Evolutionary conservation across 2,888 invertebrate genomes (phyloP).

Genomic region (Caenorhabditis macrosperma): DNA sequence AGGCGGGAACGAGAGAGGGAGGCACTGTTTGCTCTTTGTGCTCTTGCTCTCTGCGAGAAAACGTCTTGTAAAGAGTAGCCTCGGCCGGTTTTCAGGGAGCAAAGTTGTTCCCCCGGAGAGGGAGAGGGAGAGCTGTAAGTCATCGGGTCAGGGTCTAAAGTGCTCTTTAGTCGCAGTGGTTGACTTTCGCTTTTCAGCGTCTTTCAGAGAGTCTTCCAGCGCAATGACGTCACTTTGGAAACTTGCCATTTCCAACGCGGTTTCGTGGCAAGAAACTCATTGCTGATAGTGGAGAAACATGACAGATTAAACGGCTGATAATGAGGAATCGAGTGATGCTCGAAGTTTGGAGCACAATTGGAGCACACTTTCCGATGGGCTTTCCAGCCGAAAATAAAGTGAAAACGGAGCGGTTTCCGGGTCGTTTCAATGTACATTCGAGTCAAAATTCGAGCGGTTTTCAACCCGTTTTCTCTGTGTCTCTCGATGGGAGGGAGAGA

Average conservation of each 20-base stretch:
- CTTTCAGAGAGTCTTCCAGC: too few relatives aligned
- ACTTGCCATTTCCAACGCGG: not conserved
- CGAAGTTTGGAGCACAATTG: not conserved
- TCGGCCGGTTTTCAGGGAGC: not conserved
- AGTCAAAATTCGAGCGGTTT: too few relatives aligned
- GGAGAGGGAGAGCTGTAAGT: not conserved
- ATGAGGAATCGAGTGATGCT: not conserved
- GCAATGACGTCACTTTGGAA: not conserved
- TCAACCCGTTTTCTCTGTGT: too few relatives aligned
- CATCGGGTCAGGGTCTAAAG: too few relatives aligned
- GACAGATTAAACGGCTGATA: slow-evolving; percentile 6
- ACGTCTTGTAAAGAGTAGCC: slow-evolving; percentile 27
- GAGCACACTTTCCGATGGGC: not conserved
- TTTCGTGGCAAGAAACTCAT: not conserved
- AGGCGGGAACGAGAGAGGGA: slow-evolving; percentile 20
- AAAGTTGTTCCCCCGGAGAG: not conserved
- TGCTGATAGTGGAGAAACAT: not conserved
- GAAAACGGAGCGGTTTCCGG: too few relatives aligned
- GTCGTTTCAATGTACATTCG: too few relatives aligned
- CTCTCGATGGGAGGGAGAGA: too few relatives aligned
- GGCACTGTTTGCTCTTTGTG: slow-evolving; percentile 56
- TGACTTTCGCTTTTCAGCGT: too few relatives aligned
- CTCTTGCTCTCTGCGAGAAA: slow-evolving; percentile 20
- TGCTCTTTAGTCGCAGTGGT: too few relatives aligned
- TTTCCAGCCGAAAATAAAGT: too few relatives aligned